Conservation (phyloP, 2,888 invertebrate species). For the Spilarctia lutea region DNA sequence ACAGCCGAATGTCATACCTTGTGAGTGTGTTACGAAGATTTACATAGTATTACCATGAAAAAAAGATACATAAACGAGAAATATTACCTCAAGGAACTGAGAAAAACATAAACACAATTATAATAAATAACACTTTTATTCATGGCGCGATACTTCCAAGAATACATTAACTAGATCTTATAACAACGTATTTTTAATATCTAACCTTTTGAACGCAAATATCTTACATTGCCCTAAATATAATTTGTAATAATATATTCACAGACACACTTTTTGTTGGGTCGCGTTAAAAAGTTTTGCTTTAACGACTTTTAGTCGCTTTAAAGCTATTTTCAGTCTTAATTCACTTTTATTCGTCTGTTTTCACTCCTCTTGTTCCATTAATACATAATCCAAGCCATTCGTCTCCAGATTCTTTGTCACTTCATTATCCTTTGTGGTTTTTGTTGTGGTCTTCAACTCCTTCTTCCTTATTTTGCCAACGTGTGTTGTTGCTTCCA, state of each 20-base stretch:
- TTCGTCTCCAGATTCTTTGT: constrained; percentile 73
- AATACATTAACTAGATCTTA: constrained; percentile 39
- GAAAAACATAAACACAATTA: constrained; percentile 58
- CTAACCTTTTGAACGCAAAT: constrained; percentile 36
- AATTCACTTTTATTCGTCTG: constrained; percentile 46
- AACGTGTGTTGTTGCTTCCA: constrained; percentile 75
- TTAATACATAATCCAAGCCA: constrained; percentile 71
- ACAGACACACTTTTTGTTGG: constrained; percentile 13
- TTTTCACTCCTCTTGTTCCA: constrained; percentile 69
- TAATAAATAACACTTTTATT: constrained; percentile 81
- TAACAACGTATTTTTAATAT: constrained; percentile 20
- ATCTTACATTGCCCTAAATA: constrained; percentile 22
- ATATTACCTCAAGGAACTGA: constrained; percentile 48
- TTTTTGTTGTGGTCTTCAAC: constrained; percentile 72
- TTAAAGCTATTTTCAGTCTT: constrained; percentile 74
- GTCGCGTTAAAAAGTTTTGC: constrained; percentile 60
- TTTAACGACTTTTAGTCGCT: constrained; percentile 35
- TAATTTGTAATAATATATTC: constrained; percentile 25
- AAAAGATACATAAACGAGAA: constrained; percentile 53
- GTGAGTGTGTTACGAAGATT: constrained; percentile 50
- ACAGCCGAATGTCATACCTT: constrained; percentile 38
- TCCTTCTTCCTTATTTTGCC: constrained; percentile 84
- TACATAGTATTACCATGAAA: constrained; percentile 55
- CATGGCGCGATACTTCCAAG: constrained; percentile 66
- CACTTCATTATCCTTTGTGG: constrained; percentile 78